Percentiles rank a stretch among this genome's conserved stretches.
Evolutionary conservation across 2,113 vertebrate genomes (phyloP).

Genomic region (cat (Felis catus)): F.catus_Fca126_mat1.0 CM031415.1:121378501-121379000

Average conservation of each 20-base stretch:
- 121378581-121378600: background rate
- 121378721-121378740: conserved; percentile 19
- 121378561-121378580: background rate
- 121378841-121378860: background rate
- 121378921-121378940: background rate
- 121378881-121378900: background rate
- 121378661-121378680: background rate
- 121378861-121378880: background rate
- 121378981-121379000: background rate
- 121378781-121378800: background rate
- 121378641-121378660: fast-evolving
- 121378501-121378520: background rate
- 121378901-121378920: background rate
- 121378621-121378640: background rate
- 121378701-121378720: background rate
- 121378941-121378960: background rate
- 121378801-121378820: background rate
- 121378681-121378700: background rate
- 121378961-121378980: background rate
- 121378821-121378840: background rate
- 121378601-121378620: background rate
- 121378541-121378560: background rate
- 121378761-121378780: background rate
- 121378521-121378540: conserved; percentile 4
- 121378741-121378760: too few species aligned